phyloP scores from a whole-genome alignment of 2,113 vertebrate genomes.

The Sisor rabdophorus region DNA sequence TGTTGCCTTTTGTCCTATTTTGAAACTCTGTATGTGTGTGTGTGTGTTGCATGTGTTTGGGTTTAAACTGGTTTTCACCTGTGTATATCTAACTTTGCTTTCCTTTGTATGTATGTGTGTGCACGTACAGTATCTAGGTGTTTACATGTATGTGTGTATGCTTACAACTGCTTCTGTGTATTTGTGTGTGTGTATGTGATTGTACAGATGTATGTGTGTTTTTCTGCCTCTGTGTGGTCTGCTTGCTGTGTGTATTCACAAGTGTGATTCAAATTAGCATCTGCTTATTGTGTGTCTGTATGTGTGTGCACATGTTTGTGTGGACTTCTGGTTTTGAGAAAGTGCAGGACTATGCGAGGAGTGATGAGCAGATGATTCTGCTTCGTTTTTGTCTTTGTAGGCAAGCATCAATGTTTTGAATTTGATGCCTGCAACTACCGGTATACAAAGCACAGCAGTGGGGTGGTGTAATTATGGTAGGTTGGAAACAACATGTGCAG shows the following conservation, averaged over 20 bases:
- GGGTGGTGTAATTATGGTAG: too few species aligned
- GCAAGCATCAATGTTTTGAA: too few species aligned
- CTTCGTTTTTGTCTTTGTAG: too few species aligned
- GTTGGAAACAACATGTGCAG: constrained; percentile 3
- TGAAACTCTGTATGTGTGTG: neutral
- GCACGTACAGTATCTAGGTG: neutral
- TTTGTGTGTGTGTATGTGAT: neutral
- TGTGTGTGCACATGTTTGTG: constrained; percentile 4
- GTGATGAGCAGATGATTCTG: too few species aligned
- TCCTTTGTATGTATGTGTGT: constrained; percentile 13
- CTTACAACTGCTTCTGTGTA: neutral
- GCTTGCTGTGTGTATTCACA: too few species aligned
- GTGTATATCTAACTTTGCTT: neutral
- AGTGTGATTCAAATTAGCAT: neutral
- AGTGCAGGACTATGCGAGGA: too few species aligned
- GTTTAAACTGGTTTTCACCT: neutral
- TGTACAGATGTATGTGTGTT: neutral
- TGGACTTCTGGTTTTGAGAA: too few species aligned
- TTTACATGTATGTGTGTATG: neutral
- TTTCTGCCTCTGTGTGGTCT: too few species aligned
- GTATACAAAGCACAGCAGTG: too few species aligned
- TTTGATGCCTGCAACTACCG: too few species aligned
- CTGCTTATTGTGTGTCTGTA: constrained; percentile 13
- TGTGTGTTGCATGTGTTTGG: neutral
- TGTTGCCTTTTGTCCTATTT: too few species aligned